Evolutionary conservation across 1,140 invertebrate genomes (phyloP).

Genomic region (Spodoptera frugiperda): DNA sequence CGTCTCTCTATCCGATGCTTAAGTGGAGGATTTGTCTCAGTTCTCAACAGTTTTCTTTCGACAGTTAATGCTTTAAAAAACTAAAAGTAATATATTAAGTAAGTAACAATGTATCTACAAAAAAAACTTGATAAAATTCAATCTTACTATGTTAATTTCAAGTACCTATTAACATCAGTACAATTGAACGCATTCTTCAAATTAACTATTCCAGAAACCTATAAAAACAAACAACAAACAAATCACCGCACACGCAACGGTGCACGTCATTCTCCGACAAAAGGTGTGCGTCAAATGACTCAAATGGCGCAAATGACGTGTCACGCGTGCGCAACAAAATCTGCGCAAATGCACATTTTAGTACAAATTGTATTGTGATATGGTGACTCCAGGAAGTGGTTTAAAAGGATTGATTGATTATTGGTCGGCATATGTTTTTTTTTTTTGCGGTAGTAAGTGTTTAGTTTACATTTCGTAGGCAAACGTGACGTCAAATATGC

Average conservation of each 20-base stretch:
- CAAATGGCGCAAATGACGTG: constrained; percentile 24
- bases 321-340: constrained; percentile 32
- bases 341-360: constrained; percentile 37
- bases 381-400: constrained; percentile 26
- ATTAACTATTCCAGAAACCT: neutral
- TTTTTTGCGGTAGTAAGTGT: constrained; percentile 1
- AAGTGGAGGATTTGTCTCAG: too few relatives aligned
- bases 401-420: constrained; percentile 20
- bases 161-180: too few relatives aligned
- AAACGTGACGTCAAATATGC: neutral
- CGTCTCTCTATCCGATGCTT: too few relatives aligned
- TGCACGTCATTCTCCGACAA: constrained; percentile 51
- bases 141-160: too few relatives aligned
- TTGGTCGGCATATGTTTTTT: neutral
- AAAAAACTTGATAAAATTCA: too few relatives aligned
- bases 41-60: too few relatives aligned
- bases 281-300: constrained; percentile 31
- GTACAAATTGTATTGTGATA: constrained; percentile 33
- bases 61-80: too few relatives aligned
- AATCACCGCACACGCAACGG: constrained; percentile 57
- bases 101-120: too few relatives aligned
- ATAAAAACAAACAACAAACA: constrained; percentile 15
- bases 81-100: too few relatives aligned
- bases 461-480: constrained; percentile 15
- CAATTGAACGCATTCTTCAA: neutral